Conservation (phyloP, 2,888 invertebrate genomes). For the Orchesellides sinensis region DNA sequence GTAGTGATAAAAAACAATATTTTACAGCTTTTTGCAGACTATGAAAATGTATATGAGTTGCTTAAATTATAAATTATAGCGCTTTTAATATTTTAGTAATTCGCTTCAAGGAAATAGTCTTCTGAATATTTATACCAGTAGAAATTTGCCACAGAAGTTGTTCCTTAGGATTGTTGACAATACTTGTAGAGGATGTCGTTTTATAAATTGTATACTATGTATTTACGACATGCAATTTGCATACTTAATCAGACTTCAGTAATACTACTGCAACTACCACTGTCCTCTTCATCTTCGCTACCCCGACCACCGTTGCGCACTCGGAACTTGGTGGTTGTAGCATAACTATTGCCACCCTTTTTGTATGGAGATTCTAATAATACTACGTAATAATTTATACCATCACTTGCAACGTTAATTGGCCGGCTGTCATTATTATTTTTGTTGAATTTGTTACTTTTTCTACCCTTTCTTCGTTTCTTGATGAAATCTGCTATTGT, state of each 20-base stretch:
- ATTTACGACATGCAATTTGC: not conserved
- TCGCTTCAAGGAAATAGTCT: not conserved
- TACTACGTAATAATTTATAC: conserved; percentile 65
- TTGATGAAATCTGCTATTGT: conserved; percentile 47
- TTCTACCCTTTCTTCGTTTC: conserved; percentile 45
- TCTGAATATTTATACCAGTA: too few species aligned
- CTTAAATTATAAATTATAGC: not conserved
- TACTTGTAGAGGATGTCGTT: too few species aligned
- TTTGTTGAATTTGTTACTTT: conserved; percentile 16
- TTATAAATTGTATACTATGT: not conserved
- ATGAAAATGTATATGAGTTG: too few species aligned
- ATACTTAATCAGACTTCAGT: conserved; percentile 48
- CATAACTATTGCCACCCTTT: conserved; percentile 32
- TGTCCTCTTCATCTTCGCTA: conserved; percentile 19
- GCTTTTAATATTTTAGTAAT: too few species aligned
- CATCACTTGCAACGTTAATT: conserved; percentile 64
- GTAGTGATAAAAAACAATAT: too few species aligned
- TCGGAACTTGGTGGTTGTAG: conserved; percentile 9
- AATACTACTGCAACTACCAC: conserved; percentile 46
- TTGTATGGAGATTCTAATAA: conserved; percentile 58
- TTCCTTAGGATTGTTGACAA: too few species aligned
- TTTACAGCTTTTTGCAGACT: too few species aligned
- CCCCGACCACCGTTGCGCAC: not conserved
- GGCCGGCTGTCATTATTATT: conserved; percentile 39
- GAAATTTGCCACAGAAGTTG: too few species aligned